Percentiles rank a stretch among this genome's conserved stretches.
Conservation (phyloP, 2,797 vertebrate species). For the Acropternis orthonyx region DNA sequence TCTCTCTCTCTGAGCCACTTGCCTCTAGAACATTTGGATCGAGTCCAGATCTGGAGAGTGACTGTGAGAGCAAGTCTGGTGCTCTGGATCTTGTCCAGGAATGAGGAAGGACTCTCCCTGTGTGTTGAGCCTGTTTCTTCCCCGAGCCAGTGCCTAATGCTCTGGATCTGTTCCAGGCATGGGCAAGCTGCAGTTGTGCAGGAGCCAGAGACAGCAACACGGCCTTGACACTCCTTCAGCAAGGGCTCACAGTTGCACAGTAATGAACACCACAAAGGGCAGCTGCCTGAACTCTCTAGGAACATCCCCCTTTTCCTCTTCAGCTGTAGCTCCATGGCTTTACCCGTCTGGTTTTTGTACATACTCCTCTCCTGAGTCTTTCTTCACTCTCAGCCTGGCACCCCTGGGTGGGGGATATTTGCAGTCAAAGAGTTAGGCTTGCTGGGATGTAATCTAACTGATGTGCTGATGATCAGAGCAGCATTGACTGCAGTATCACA, state of each 20-base stretch:
- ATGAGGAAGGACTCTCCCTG: neutral
- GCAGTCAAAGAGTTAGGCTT: conserved; percentile 1
- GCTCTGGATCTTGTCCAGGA: conserved; percentile 55
- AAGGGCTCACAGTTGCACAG: neutral
- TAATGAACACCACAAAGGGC: conserved; percentile 23
- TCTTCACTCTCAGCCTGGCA: neutral
- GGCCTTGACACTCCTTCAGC: neutral
- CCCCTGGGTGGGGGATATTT: neutral
- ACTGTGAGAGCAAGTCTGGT: conserved; percentile 43
- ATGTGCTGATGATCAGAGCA: neutral
- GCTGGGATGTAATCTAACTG: neutral
- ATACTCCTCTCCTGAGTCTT: neutral
- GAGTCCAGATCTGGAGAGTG: conserved; percentile 39
- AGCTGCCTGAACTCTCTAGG: conserved; percentile 14
- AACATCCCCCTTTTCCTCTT: neutral
- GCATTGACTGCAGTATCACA: neutral
- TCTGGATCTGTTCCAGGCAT: conserved; percentile 46
- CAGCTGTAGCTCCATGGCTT: neutral
- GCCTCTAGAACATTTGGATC: conserved; percentile 62
- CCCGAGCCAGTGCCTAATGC: conserved; percentile 42
- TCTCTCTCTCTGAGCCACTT: conserved; percentile 46
- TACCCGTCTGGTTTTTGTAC: neutral
- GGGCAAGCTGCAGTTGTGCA: conserved; percentile 41
- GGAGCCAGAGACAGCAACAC: conserved; percentile 48
- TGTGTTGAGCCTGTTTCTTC: conserved; percentile 23